Conservation (phyloP, 2,113 vertebrate species). For the Scartelaos histophorus region DNA sequence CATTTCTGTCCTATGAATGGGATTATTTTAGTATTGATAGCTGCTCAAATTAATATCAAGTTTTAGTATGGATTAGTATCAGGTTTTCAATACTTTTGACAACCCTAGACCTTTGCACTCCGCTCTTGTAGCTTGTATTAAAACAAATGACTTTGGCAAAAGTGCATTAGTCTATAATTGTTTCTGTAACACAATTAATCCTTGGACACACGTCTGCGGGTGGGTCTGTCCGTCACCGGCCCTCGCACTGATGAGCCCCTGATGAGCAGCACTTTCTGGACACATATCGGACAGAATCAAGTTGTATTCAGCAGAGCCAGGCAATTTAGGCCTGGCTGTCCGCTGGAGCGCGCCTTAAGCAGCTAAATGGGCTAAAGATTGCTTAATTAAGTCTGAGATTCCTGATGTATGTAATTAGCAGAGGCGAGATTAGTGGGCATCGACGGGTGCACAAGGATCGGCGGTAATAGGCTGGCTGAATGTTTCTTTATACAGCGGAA, state of each 20-base stretch:
- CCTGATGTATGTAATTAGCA: constrained; percentile 81
- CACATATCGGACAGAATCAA: constrained; percentile 19
- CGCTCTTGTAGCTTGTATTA: too few species aligned
- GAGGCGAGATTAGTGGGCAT: constrained; percentile 77
- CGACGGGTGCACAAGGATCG: constrained; percentile 62
- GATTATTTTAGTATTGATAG: too few species aligned
- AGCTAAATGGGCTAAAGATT: constrained; percentile 77
- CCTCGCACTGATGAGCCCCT: too few species aligned
- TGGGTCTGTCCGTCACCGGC: too few species aligned
- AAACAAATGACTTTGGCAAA: too few species aligned
- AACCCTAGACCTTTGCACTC: too few species aligned
- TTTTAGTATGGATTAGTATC: too few species aligned
- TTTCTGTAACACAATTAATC: too few species aligned
- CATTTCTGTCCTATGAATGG: too few species aligned
- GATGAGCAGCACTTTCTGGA: neutral
- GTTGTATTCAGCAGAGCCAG: constrained; percentile 50
- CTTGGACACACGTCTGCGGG: neutral
- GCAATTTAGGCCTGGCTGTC: constrained; percentile 68
- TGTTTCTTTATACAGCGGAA: constrained; percentile 81
- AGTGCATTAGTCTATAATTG: too few species aligned
- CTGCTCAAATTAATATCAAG: too few species aligned
- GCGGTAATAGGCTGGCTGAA: constrained; percentile 78
- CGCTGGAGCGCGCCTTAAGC: constrained; percentile 71
- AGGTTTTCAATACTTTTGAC: too few species aligned
- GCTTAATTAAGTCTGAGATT: constrained; percentile 81